A percentile compares a stretch with the other conserved stretches of the same genome.
phyloP scores from a whole-genome alignment of 2,113 vertebrate genomes.

The Zosterops lateralis region DNA sequence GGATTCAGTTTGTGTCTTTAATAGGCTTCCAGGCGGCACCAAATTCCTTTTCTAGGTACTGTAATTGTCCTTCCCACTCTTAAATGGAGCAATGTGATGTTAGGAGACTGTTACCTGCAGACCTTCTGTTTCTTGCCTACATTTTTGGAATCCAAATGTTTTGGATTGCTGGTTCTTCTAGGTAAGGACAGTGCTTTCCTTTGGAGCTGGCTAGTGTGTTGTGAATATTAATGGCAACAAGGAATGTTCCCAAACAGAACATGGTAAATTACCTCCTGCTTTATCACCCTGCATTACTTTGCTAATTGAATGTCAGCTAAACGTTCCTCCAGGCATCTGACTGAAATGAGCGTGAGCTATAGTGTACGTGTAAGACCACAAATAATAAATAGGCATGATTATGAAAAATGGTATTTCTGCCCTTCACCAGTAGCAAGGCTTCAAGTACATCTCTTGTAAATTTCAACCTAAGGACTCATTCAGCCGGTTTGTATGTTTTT shows the following conservation, averaged over 20 bases:
- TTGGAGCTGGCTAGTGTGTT: neutral
- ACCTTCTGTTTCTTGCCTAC: neutral
- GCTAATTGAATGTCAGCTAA: constrained; percentile 15
- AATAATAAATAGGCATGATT: neutral
- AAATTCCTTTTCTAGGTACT: neutral
- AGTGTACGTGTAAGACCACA: neutral
- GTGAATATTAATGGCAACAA: neutral
- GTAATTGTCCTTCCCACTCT: neutral
- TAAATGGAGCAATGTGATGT: neutral
- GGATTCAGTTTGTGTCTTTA: neutral
- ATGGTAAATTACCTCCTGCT: neutral
- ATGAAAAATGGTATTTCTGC: neutral
- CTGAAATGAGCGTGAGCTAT: neutral
- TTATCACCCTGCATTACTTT: neutral
- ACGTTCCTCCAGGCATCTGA: neutral
- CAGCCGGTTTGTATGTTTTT: neutral
- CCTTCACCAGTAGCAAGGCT: neutral
- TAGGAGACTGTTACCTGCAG: neutral
- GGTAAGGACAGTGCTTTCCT: neutral
- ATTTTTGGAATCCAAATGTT: neutral
- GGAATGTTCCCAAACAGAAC: neutral
- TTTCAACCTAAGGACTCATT: neutral
- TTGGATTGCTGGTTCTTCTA: neutral
- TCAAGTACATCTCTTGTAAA: neutral
- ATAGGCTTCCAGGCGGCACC: neutral